phyloP scores from a whole-genome alignment of 2,113 vertebrate genomes.

The Brachyistius frenatus region DNA sequence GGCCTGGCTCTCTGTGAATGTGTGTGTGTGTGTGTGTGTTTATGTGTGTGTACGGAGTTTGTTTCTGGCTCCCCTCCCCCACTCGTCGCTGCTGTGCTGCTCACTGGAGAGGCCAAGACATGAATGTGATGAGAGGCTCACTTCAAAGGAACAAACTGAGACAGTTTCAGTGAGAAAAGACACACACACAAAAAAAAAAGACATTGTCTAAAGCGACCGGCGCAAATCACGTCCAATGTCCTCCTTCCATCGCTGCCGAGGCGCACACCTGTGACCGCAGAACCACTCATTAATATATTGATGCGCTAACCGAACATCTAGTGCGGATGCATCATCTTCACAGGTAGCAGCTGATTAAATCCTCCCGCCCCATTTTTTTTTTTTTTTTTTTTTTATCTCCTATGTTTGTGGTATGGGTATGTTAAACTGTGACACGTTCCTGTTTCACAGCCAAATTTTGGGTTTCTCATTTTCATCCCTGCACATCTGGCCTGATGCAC shows the following conservation, averaged over 20 bases:
- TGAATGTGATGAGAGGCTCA: slow-evolving; percentile 83
- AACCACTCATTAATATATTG: background rate
- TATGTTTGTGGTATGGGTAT: background rate
- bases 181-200: too few relatives aligned
- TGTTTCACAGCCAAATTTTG: background rate
- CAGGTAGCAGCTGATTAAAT: slow-evolving; percentile 8
- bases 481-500: slow-evolving; percentile 30
- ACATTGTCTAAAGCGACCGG: too few relatives aligned
- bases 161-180: slow-evolving; percentile 36
- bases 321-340: slow-evolving; percentile 1
- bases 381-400: too few relatives aligned
- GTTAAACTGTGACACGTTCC: too few relatives aligned
- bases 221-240: too few relatives aligned
- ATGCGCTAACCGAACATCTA: background rate
- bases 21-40: slow-evolving; percentile 28
- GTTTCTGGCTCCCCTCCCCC: slow-evolving; percentile 86
- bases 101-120: slow-evolving; percentile 83
- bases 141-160: slow-evolving; percentile 73
- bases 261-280: slow-evolving; percentile 62
- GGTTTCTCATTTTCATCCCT: background rate
- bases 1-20: slow-evolving; percentile 66
- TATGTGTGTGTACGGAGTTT: slow-evolving; percentile 75
- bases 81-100: slow-evolving; percentile 74
- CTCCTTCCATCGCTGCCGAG: too few relatives aligned
- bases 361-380: background rate